Conservation (phyloP, 2,797 vertebrate genomes). For the Ficedula albicollis region DNA sequence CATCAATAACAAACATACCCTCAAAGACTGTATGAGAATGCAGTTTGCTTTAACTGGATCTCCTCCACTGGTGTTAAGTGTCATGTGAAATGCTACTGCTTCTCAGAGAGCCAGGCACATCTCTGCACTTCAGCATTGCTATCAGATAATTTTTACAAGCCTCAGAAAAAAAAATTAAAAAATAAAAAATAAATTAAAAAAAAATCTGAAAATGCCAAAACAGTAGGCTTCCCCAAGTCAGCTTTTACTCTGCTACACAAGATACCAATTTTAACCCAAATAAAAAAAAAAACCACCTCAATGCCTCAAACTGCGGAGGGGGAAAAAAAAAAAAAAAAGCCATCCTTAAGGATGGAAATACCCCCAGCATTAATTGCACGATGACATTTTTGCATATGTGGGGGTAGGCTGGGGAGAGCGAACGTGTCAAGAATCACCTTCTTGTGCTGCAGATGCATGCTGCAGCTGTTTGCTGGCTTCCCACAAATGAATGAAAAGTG, state of each 20-base stretch:
- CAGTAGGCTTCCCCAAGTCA: neutral
- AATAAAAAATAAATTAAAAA: neutral
- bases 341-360: neutral
- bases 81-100: neutral
- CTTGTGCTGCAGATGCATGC: conserved; percentile 28
- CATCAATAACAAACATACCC: neutral
- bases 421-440: conserved; percentile 27
- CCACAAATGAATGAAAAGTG: conserved; percentile 63
- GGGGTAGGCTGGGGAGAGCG: neutral
- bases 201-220: neutral
- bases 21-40: neutral
- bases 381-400: neutral
- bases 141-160: neutral
- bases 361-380: neutral
- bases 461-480: conserved; percentile 55
- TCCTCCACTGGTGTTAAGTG: neutral
- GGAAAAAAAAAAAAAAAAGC: neutral
- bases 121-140: neutral
- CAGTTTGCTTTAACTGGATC: neutral
- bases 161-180: neutral
- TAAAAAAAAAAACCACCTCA: neutral
- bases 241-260: neutral
- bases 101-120: neutral
- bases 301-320: neutral
- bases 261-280: neutral